A percentile compares a stretch with the other conserved stretches of the same genome.
These are phyloP conservation scores for Notoglanidium macrostoma DNA, from an alignment of 2,797 vertebrate genomes.

Conservation along the genomic window DNA sequence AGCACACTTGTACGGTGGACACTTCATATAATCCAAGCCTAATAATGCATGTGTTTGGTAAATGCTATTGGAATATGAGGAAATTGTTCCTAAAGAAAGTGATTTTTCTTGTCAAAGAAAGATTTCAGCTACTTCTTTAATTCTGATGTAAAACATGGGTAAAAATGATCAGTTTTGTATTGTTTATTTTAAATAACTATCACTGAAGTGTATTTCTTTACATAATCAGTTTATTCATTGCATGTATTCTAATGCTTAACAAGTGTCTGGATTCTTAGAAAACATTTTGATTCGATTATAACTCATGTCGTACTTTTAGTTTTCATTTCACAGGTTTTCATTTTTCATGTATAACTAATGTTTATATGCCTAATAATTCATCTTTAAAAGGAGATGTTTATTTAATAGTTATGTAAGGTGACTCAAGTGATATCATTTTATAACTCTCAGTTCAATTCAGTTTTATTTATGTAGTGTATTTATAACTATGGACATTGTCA, in stretches of 20 bases:
- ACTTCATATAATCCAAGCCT: not conserved
- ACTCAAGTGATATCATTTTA: not conserved
- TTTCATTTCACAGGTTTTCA: not conserved
- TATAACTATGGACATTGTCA: no score
- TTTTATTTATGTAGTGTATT: not conserved
- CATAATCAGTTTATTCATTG: not conserved
- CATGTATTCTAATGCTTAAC: not conserved
- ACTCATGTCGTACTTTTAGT: not conserved
- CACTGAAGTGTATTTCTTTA: not conserved
- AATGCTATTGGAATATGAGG: not conserved
- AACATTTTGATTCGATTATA: not conserved
- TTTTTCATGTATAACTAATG: not conserved
- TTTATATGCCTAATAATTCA: not conserved
- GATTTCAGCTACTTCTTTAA: not conserved
- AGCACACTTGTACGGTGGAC: not conserved
- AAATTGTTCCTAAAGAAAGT: not conserved
- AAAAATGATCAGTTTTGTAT: not conserved
- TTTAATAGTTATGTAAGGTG: not conserved
- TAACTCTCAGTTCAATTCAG: not conserved
- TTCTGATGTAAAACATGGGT: no score
- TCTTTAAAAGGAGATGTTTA: not conserved
- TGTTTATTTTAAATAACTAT: not conserved
- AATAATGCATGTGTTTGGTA: conserved; percentile 7
- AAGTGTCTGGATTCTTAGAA: not conserved
- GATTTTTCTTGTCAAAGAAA: not conserved